A percentile compares a stretch with the other conserved stretches of the same genome.
These are phyloP conservation scores for Callipepla californica DNA, from an alignment of 2,113 vertebrate species.

Conservation along the genomic window DNA sequence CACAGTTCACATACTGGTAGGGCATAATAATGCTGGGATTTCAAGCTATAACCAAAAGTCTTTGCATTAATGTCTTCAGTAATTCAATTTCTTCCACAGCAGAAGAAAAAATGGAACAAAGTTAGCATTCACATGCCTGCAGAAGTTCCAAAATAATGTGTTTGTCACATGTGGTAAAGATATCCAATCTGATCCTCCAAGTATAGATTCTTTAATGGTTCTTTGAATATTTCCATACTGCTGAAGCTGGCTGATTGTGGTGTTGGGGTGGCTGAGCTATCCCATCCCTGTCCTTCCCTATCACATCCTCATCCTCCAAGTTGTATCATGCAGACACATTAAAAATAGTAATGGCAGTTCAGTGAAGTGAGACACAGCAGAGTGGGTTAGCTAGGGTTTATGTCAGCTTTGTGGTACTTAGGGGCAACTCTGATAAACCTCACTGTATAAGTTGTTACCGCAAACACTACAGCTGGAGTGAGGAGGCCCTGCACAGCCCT, in stretches of 20 bases:
- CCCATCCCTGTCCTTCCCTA: too few species aligned
- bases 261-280: background rate
- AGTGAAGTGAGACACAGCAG: background rate
- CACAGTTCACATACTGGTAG: background rate
- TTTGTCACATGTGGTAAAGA: background rate
- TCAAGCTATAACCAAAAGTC: background rate
- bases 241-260: background rate
- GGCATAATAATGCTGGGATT: background rate
- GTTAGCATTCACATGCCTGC: background rate
- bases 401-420: background rate
- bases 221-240: background rate
- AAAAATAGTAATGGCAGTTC: background rate
- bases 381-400: background rate
- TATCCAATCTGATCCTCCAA: background rate
- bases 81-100: background rate
- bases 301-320: background rate
- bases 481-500: background rate
- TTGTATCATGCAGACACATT: background rate
- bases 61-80: background rate
- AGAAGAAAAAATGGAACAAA: background rate
- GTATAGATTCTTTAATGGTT: background rate
- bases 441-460: background rate
- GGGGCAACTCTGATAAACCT: background rate
- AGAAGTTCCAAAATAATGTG: background rate
- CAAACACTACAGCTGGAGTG: background rate